Percentiles rank a stretch among this genome's conserved stretches.
phyloP scores from a whole-genome alignment of 2,888 invertebrate genomes.

The Chydorus sphaericus region DNA sequence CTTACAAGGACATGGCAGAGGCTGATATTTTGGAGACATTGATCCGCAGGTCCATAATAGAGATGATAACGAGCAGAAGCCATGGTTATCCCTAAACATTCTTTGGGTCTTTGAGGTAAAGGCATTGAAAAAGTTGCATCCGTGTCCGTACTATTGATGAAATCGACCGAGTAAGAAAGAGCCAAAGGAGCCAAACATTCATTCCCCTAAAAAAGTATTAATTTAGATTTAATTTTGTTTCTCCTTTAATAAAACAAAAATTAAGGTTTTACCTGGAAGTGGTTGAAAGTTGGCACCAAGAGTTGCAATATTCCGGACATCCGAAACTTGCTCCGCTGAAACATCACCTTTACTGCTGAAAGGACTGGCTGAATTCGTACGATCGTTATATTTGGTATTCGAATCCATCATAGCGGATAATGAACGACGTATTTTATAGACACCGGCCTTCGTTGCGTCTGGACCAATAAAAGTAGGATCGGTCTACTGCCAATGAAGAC shows the following conservation, averaged over 20 bases:
- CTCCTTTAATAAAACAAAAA: not conserved
- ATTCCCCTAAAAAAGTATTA: slow-evolving; percentile 19
- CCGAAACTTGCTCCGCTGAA: not conserved
- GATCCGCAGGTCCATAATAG: slow-evolving; percentile 26
- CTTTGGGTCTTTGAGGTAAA: slow-evolving; percentile 37
- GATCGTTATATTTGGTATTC: too few relatives aligned
- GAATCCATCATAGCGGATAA: not conserved
- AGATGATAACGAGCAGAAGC: slow-evolving; percentile 31
- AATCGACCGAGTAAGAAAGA: slow-evolving; percentile 21
- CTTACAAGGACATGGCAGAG: too few relatives aligned
- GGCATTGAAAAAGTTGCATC: slow-evolving; percentile 48
- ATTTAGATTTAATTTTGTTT: not conserved
- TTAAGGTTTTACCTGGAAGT: slow-evolving; percentile 36
- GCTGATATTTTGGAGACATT: not conserved
- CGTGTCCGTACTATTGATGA: slow-evolving; percentile 21
- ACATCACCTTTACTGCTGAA: not conserved
- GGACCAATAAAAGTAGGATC: slow-evolving; percentile 56
- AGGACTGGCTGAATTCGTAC: not conserved
- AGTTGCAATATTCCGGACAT: slow-evolving; percentile 31
- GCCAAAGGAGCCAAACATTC: slow-evolving; percentile 25
- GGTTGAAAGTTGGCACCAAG: slow-evolving; percentile 64
- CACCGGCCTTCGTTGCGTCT: too few relatives aligned
- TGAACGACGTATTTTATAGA: slow-evolving; percentile 41
- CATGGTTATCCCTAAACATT: slow-evolving; percentile 38
- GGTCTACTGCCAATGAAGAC: slow-evolving; percentile 51